Evolutionary conservation across 1,140 invertebrate genomes (phyloP).

Genomic region (Pararge aegeria): DNA sequence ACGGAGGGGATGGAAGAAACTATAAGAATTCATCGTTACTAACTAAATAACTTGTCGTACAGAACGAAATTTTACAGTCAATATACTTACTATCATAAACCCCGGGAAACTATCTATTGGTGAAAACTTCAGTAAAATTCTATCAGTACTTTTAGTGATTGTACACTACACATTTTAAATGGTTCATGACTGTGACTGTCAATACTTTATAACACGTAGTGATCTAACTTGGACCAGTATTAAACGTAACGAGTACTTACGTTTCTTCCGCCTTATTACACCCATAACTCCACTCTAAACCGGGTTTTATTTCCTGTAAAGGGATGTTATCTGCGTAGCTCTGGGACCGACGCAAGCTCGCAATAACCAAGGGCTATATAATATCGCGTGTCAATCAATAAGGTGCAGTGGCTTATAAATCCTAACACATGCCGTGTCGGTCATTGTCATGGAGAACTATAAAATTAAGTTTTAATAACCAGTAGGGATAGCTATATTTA

Average conservation of each 20-base stretch:
- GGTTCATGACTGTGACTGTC: no score
- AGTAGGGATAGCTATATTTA: background rate
- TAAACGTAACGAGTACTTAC: constrained; percentile 51
- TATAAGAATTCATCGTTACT: no score
- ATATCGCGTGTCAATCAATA: constrained; percentile 55
- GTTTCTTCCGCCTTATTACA: constrained; percentile 71
- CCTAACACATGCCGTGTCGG: constrained; percentile 58
- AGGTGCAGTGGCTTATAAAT: constrained; percentile 21
- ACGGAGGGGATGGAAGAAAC: no score
- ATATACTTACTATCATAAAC: no score
- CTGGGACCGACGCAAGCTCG: constrained; percentile 16
- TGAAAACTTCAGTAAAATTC: no score
- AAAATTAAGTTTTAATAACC: background rate
- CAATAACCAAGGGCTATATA: constrained; percentile 36
- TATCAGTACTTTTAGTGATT: no score
- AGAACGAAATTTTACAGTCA: no score
- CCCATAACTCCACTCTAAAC: constrained; percentile 56
- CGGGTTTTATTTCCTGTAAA: constrained; percentile 36
- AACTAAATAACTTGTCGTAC: no score
- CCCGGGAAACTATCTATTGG: no score
- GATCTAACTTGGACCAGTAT: no score
- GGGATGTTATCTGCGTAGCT: constrained; percentile 1
- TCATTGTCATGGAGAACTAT: constrained; percentile 31
- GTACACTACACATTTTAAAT: no score
- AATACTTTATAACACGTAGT: no score